Percentiles rank a stretch among this genome's conserved stretches.
These are phyloP conservation scores for Theonella swinhoei DNA, from an alignment of 37 sponge, comb jelly and placozoan species.

Conservation along the genomic window DNA sequence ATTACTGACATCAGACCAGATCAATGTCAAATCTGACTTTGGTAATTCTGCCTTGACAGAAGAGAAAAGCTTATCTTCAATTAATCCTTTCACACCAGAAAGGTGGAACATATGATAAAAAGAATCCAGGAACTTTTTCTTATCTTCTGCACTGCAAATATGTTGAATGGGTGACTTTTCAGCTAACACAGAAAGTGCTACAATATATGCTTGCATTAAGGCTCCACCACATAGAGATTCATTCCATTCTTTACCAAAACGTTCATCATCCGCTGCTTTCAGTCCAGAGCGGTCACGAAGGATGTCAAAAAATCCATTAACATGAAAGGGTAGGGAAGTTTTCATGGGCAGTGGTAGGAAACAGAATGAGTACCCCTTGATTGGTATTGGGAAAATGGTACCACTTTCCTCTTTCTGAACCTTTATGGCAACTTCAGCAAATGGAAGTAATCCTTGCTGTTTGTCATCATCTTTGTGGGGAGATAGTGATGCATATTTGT, in stretches of 20 bases:
- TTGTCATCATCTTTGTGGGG: too few species aligned
- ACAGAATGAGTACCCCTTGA: conserved; percentile 42
- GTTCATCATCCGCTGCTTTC: neutral
- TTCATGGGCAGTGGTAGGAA: conserved; percentile 60
- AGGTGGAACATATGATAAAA: conserved; percentile 52
- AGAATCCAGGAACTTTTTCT: conserved; percentile 11
- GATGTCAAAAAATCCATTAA: conserved; percentile 65
- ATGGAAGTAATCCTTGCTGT: conserved; percentile 36
- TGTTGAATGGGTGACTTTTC: too few species aligned
- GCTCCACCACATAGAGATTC: conserved; percentile 26
- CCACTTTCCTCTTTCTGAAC: neutral
- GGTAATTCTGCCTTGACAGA: neutral
- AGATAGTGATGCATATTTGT: too few species aligned
- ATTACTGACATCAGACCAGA: conserved; percentile 46
- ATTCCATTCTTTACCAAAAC: conserved; percentile 54
- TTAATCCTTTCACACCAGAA: neutral
- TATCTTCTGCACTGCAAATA: neutral
- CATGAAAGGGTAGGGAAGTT: conserved; percentile 37
- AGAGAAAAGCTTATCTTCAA: neutral
- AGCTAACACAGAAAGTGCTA: conserved; percentile 27
- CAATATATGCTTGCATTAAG: conserved; percentile 27
- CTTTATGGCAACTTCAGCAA: conserved; percentile 42
- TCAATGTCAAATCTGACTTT: neutral
- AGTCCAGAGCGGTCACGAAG: conserved; percentile 49
- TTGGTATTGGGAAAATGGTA: neutral